Evolutionary conservation across 2,113 vertebrate species (phyloP), one percentile per base, ranked within the genome.

Genomic region (Burhinus bistriatus): DNA sequence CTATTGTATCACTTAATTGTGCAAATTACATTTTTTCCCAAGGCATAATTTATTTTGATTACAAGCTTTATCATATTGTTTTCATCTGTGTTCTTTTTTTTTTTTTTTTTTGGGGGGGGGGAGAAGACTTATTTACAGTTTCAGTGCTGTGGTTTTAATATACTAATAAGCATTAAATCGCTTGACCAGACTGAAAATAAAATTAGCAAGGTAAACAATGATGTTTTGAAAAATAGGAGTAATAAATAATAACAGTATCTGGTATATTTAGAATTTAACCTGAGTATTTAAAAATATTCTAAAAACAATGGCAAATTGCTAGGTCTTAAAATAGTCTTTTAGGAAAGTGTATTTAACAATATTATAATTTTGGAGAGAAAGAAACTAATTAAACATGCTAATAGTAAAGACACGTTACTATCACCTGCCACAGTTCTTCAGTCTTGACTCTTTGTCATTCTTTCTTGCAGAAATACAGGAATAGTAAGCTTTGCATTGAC

Each of bases 151-250:
- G 17, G 34, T 75, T 96, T 94, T 40, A 90, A 77, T 52, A 57
- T 12, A 34, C 4, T 87, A 90, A 70, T 72, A 85, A 75, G 21
- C n/a, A 55, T 83, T 70, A 64, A 12, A 27, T 44, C 1, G 5
- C 95, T 97, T 97, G 95, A 95, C 61, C 72, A 95, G 84, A 69
- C 66, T 64, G 64, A 95, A 98, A 97, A 97, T 95, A 97, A 97
- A 90, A 92, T 93, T 88, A 88, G 12, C 61, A 93, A 91, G 15
- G 45, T 91, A 79, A 94, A 87, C 9, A 81, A 52, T 59, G 6
- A 32, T 23, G 16, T 61, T 71, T 40, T 49, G 19, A 76, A 80
- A 91, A 84, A 54, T 18, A 69, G 1, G 10, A 91, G 7, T 61
- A 65, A 49, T 22, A 91, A 72, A 64, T 38, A 84, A 25, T 42